Evolutionary conservation across 2,888 invertebrate genomes (phyloP), one percentile per base, ranked within the genome.

Genomic region (Thymelicus acteon): DNA sequence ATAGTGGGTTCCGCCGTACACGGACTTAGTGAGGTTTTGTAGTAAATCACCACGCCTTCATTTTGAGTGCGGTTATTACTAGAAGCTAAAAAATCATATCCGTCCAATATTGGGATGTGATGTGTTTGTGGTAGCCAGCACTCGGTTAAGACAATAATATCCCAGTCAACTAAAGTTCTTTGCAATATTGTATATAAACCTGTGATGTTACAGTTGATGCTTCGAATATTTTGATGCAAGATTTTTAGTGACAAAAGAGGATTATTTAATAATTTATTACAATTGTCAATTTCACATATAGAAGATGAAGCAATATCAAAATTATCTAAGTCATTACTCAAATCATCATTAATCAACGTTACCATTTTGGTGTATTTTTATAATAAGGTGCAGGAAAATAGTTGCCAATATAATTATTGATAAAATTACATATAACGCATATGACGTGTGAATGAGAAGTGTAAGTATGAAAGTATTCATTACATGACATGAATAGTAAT

Each of bases 101-200:
- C 61, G 6, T 62, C 24, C 4, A 62, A 8, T 6, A 7, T 1
- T 19, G 61, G 61, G 4, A 44, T 62, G 10, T 3, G 7, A 12
- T 15, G 61, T 7, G 40, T 62, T 15, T 10, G 47, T 62, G 61
- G 13, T 5, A 62, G 47, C 61, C 61, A 62, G 15, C 61, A 62
- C 10, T 62, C 61, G 7, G 61, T 47, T 12, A 62, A 44, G 6
- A 62, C 19, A 0, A 62, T 62, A 13, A 40, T 6, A 13, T 62
- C 61, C 61, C 61, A 62, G 7, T 62, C 40, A 6, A 44, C 8
- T 12, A 5, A n/a, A 13, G 40, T 44, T 47, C 61, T 44, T 5
- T 60, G 37, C 37, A 60, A 37, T 37, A 60, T n/a, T 5, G 19
- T 24, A 8, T 52, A 6, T 1, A 52, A 8, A 0, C 52, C 52